phyloP scores from a whole-genome alignment of 2,113 vertebrate genomes.

The Scomber scombrus region DNA sequence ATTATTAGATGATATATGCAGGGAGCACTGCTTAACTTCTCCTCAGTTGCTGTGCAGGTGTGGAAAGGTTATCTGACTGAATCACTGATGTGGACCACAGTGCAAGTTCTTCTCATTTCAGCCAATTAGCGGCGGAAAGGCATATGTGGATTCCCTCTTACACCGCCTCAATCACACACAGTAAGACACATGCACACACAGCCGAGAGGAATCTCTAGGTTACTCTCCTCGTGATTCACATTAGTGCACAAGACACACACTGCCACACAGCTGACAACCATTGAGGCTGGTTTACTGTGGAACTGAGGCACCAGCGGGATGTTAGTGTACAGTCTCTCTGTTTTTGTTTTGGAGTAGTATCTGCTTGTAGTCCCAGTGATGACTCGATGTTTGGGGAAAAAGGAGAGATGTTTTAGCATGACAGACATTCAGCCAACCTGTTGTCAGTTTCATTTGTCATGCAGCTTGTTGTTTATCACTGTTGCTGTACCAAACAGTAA shows the following conservation, averaged over 20 bases:
- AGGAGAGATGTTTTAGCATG: slow-evolving; percentile 18
- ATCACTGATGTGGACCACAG: slow-evolving; percentile 19
- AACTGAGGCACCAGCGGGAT: slow-evolving; percentile 35
- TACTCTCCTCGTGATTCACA: slow-evolving; percentile 74
- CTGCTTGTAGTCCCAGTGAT: neutral
- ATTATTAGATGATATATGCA: slow-evolving; percentile 12
- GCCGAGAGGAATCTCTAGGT: slow-evolving; percentile 39
- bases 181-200: neutral
- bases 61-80: slow-evolving; percentile 38
- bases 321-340: slow-evolving; percentile 5
- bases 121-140: slow-evolving; percentile 23
- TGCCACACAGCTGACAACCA: slow-evolving; percentile 65
- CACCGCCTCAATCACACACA: neutral
- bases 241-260: slow-evolving; percentile 57
- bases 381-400: slow-evolving; percentile 18
- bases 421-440: slow-evolving; percentile 13
- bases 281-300: slow-evolving; percentile 53
- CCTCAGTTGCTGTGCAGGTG: slow-evolving; percentile 35
- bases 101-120: slow-evolving; percentile 16
- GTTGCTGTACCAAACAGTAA: neutral
- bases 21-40: neutral
- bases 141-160: slow-evolving; percentile 26
- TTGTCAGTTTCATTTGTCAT: slow-evolving; percentile 41
- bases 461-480: neutral
- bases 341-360: slow-evolving; percentile 11